These are phyloP conservation scores for Mesaphorura yosii DNA, from an alignment of 1,140 invertebrate species.

Conservation along the genomic window DNA sequence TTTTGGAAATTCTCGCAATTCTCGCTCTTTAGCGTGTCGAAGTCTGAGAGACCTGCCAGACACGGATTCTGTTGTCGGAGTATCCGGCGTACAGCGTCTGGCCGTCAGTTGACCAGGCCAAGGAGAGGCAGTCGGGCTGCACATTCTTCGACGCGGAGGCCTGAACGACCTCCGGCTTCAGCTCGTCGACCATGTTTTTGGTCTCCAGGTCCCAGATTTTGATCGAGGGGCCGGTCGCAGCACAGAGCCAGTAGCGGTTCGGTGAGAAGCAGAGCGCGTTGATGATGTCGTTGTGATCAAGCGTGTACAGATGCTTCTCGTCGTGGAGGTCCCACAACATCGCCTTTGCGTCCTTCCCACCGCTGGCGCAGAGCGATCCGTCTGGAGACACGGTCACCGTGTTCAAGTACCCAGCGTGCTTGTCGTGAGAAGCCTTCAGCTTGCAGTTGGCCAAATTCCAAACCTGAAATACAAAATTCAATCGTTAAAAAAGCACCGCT, in stretches of 20 bases:
- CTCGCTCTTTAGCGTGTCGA: slow-evolving; percentile 17
- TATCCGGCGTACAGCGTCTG: slow-evolving; percentile 98
- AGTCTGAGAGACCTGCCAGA: slow-evolving; percentile 82
- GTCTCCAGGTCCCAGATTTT: slow-evolving; percentile 99
- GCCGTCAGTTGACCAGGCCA: slow-evolving; percentile 98
- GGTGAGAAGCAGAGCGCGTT: slow-evolving; percentile 97
- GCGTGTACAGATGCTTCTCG: slow-evolving; percentile 96
- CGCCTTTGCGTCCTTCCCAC: slow-evolving; percentile 98
- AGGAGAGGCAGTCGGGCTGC: slow-evolving; percentile 87
- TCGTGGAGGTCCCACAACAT: slow-evolving; percentile 99
- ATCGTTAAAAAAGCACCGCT: too few relatives aligned
- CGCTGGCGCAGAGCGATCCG: slow-evolving; percentile 96
- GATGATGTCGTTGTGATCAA: slow-evolving; percentile 97
- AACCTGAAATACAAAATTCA: slow-evolving; percentile 49
- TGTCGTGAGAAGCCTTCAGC: slow-evolving; percentile 95
- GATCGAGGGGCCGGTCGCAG: slow-evolving; percentile 96
- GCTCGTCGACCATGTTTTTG: slow-evolving; percentile 98
- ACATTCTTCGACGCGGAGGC: slow-evolving; percentile 59
- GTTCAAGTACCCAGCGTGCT: slow-evolving; percentile 94
- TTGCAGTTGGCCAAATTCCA: slow-evolving; percentile 99
- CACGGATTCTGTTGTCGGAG: slow-evolving; percentile 94
- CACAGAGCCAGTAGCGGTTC: slow-evolving; percentile 99
- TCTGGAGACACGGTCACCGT: slow-evolving; percentile 98
- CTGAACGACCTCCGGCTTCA: slow-evolving; percentile 80
- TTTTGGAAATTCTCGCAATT: too few relatives aligned